A percentile compares a stretch with the other conserved stretches of the same genome.
phyloP scores from a whole-genome alignment of 2,888 invertebrate genomes.

The Agrochola lychnidis region DNA sequence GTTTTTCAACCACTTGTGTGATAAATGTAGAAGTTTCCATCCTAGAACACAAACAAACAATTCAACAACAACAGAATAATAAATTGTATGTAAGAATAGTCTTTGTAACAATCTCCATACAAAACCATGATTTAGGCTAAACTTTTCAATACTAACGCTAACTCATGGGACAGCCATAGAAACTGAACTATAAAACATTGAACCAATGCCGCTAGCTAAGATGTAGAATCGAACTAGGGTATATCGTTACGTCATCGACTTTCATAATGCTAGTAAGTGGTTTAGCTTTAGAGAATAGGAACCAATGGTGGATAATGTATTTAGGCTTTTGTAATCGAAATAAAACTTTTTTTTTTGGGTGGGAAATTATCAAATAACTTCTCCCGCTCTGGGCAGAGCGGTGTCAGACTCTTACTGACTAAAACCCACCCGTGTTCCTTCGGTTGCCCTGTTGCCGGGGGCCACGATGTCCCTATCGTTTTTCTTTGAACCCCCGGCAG shows the following conservation, averaged over 20 bases:
- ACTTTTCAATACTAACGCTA: not conserved
- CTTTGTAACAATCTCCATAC: not conserved
- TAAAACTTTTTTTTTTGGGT: too few species aligned
- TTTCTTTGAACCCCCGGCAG: too few species aligned
- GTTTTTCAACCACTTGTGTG: not conserved
- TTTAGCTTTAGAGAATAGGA: constrained; percentile 30
- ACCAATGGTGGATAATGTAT: constrained; percentile 14
- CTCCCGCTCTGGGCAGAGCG: too few species aligned
- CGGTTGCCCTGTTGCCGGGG: too few species aligned
- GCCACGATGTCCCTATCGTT: too few species aligned
- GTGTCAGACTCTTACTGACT: too few species aligned
- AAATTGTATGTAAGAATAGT: not conserved
- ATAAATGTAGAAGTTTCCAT: not conserved
- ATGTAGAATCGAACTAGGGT: constrained; percentile 49
- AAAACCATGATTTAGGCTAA: not conserved
- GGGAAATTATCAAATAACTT: too few species aligned
- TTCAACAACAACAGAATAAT: not conserved
- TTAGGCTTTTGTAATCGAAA: constrained; percentile 16
- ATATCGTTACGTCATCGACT: constrained; percentile 50
- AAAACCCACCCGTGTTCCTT: too few species aligned
- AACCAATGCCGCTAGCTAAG: constrained; percentile 38
- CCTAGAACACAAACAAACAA: not conserved
- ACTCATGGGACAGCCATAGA: constrained; percentile 4
- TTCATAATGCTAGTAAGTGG: constrained; percentile 45
- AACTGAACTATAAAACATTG: constrained; percentile 14